Percentiles rank a stretch among this genome's conserved stretches.
These are phyloP conservation scores for Columba livia DNA, from an alignment of 2,113 vertebrate species.

Conservation along the genomic window DNA sequence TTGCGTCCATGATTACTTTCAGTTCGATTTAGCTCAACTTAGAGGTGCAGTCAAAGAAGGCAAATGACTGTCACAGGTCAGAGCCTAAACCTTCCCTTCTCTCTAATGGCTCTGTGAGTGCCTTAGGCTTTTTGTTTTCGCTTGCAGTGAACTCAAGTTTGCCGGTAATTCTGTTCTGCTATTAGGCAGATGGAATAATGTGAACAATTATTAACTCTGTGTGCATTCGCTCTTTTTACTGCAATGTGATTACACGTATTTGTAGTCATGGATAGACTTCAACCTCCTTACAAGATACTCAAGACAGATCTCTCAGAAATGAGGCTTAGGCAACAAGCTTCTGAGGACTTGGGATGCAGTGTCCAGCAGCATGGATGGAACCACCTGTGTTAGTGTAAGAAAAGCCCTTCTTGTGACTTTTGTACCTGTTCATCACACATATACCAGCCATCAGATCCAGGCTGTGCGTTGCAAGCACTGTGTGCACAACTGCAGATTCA, in stretches of 20 bases:
- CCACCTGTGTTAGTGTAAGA: background rate
- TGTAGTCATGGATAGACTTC: background rate
- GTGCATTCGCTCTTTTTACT: background rate
- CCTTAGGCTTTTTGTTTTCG: conserved; percentile 47
- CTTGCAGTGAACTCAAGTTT: background rate
- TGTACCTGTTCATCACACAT: background rate
- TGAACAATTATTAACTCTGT: conserved; percentile 25
- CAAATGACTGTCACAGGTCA: conserved; percentile 22
- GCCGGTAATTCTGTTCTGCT: conserved; percentile 20
- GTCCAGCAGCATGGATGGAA: background rate
- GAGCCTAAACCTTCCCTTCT: background rate
- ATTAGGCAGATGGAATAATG: conserved; percentile 39
- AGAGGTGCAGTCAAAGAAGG: background rate
- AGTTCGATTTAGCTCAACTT: background rate
- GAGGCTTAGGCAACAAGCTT: background rate
- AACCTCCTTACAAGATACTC: background rate
- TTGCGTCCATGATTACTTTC: background rate
- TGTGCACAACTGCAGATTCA: background rate
- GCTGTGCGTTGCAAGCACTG: too few relatives aligned
- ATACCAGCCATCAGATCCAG: background rate
- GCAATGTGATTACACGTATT: conserved; percentile 17
- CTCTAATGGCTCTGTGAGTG: conserved; percentile 13
- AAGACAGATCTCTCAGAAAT: background rate
- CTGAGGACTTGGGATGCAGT: background rate
- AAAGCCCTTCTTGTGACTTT: background rate